Base-by-base conservation (phyloP, 2,888 invertebrate species). In the Temnothorax ravouxi region DNA sequence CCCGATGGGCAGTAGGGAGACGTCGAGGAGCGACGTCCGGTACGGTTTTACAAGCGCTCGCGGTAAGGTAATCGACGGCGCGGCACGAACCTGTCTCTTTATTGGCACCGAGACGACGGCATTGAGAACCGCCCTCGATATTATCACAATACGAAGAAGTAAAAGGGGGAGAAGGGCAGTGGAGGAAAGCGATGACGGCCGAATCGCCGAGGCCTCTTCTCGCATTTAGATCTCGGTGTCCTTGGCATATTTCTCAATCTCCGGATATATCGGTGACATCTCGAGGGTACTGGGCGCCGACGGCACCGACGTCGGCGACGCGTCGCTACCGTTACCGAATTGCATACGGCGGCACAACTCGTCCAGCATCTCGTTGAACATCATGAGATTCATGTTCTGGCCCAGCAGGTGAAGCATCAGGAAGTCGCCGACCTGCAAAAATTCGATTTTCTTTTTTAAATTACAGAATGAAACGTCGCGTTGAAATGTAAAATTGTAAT, bases 211-310 rank as follows among this genome's bases (percentile, higher is more conserved):
- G 8, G n/a, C 13, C 13, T 50, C 54, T 21, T 62, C 38, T 72
- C 15, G 71, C 11, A 6, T 83, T 96, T 97, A 98, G 95, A 98
- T 97, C 95, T 98, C 98, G 83, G 97, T 97, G 95, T 98, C 98
- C 95, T 97, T 98, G 92, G 97, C 96, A 95, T 96, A 97, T 93
- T 97, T 97, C 90, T 97, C 97, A 86, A 97, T 97, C 93, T 97
- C 97, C 38, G 98, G 97, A 95, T 98, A 98, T 85, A 98, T 97
- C 6, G 97, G 97, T 82, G 97, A 97, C 97, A 98, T 97, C 95
- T 98, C 98, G 88, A 98, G 95, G 25, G 98, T 98, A 77, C 98
- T 98, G 0, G 98, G 98, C 3, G 98, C 98, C 0, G 98, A 98
- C 0, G 98, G 98, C 77, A 96, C 94, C 41, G 95, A 95, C 3